Conservation (phyloP, 1,140 invertebrate genomes). For the Hyles vespertilio region DNA sequence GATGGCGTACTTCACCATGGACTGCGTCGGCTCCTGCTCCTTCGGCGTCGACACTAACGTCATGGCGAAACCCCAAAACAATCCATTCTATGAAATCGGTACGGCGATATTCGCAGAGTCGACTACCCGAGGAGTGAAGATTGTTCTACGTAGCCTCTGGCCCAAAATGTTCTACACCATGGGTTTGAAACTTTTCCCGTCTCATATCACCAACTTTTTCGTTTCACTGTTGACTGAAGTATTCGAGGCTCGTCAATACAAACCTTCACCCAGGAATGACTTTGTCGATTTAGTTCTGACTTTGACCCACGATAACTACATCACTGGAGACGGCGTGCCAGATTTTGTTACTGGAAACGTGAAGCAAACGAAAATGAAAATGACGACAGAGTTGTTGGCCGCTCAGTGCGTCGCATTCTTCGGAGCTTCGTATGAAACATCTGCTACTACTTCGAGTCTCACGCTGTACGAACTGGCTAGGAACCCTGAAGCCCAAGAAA, state of each 20-base stretch:
- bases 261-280: no score
- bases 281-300: no score
- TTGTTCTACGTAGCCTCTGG: conserved; percentile 7
- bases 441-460: conserved; percentile 56
- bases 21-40: conserved; percentile 7
- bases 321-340: no score
- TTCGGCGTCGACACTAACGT: conserved; percentile 8
- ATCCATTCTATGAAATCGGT: conserved; percentile 1
- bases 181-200: conserved; percentile 1
- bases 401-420: conserved; percentile 57
- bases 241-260: no score
- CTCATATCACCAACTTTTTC: conserved; percentile 6
- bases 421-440: conserved; percentile 75
- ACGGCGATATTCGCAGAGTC: conserved; percentile 4
- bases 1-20: conserved; percentile 2
- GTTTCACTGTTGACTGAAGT: background rate
- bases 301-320: no score
- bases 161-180: conserved; percentile 8
- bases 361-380: conserved; percentile 15
- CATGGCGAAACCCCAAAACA: conserved; percentile 2
- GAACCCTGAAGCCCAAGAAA: conserved; percentile 65
- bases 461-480: conserved; percentile 64
- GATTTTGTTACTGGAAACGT: background rate
- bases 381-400: conserved; percentile 29
- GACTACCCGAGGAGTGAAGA: conserved; percentile 5